phyloP scores from a whole-genome alignment of 2,888 invertebrate species.

The Acanthosepion lycidas region DNA sequence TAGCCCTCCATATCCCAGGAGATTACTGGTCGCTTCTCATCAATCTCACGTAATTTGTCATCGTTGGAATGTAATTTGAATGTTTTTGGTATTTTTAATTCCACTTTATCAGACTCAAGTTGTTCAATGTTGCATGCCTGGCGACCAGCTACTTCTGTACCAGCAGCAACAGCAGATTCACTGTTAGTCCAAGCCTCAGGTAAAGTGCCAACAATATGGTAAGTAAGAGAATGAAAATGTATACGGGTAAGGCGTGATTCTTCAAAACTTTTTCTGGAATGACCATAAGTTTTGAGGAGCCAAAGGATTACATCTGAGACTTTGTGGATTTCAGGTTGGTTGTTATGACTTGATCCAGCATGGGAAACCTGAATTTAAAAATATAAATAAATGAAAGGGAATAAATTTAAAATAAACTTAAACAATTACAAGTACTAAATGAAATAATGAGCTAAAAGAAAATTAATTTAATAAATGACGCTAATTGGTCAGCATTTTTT shows the following conservation, averaged over 20 bases:
- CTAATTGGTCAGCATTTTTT: no score
- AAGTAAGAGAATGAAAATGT: constrained; percentile 76
- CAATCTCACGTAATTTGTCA: constrained; percentile 59
- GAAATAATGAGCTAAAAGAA: no score
- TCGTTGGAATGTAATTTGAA: constrained; percentile 69
- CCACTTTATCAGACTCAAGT: constrained; percentile 69
- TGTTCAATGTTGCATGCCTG: constrained; percentile 73
- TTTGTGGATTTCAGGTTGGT: constrained; percentile 74
- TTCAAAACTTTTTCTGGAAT: constrained; percentile 65
- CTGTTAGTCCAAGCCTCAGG: constrained; percentile 74
- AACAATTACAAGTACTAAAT: no score
- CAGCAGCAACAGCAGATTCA: constrained; percentile 75
- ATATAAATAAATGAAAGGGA: no score
- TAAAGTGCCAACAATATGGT: constrained; percentile 74
- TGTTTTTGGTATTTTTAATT: constrained; percentile 72
- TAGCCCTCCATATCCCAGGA: constrained; percentile 73
- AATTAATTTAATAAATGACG: no score
- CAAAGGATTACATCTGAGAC: constrained; percentile 76
- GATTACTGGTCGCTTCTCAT: constrained; percentile 69
- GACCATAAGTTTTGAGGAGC: constrained; percentile 74
- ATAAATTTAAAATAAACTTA: no score
- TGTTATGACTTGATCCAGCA: constrained; percentile 37
- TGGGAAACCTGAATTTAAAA: neutral
- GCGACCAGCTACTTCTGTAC: constrained; percentile 74
- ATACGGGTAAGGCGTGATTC: constrained; percentile 74